These are phyloP conservation scores for Seriola aureovittata DNA, from an alignment of 2,113 vertebrate genomes.

Conservation along the genomic window DNA sequence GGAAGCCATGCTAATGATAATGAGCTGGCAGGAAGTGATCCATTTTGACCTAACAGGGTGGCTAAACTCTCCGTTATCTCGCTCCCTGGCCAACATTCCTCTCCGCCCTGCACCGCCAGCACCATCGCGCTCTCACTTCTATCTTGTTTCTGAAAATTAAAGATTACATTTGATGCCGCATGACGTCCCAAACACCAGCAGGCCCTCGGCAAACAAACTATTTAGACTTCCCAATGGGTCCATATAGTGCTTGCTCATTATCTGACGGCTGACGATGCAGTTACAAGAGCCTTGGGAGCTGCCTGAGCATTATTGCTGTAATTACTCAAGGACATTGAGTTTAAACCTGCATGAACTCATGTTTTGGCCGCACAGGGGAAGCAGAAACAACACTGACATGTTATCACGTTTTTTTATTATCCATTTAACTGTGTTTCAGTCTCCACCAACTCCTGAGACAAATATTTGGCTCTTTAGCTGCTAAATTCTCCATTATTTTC, in stretches of 20 bases:
- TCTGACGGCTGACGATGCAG: not conserved
- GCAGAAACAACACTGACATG: not conserved
- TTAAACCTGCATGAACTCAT: not conserved
- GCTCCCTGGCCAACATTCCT: constrained; percentile 19
- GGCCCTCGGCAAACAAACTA: not conserved
- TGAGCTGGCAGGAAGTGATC: constrained; percentile 67
- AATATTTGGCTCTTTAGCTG: too few relatives aligned
- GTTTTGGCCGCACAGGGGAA: not conserved
- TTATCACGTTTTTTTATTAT: not conserved
- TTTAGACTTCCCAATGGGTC: not conserved
- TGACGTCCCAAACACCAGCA: not conserved
- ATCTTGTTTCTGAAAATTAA: not conserved
- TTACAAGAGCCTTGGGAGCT: not conserved
- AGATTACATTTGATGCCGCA: constrained; percentile 11
- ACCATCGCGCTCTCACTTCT: not conserved
- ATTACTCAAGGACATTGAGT: not conserved
- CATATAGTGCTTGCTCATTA: not conserved
- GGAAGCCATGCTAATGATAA: constrained; percentile 71
- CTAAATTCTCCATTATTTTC: too few relatives aligned
- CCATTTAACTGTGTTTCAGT: too few relatives aligned
- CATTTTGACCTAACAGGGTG: constrained; percentile 32
- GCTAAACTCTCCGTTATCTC: constrained; percentile 35
- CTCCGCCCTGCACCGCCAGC: not conserved
- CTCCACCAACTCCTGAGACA: too few relatives aligned
- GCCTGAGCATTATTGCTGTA: not conserved